phyloP scores from a whole-genome alignment of 2,888 invertebrate species.

The Latrodectus hesperus region DNA sequence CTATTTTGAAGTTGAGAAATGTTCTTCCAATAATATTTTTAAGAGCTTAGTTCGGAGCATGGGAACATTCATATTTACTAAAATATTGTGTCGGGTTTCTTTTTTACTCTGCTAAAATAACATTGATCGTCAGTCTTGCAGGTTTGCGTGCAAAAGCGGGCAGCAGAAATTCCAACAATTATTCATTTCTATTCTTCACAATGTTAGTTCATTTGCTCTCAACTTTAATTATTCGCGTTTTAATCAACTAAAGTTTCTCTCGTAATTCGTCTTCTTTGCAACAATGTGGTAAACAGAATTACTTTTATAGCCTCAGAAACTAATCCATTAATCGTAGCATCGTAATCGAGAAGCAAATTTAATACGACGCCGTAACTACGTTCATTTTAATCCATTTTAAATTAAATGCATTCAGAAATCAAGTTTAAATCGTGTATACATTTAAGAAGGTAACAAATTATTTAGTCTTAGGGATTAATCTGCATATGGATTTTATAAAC shows the following conservation, averaged over 20 bases:
- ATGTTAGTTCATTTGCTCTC: not conserved
- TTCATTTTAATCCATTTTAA: not conserved
- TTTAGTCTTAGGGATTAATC: no score
- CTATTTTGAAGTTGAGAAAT: no score
- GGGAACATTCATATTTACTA: no score
- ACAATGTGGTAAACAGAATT: not conserved
- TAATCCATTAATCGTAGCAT: not conserved
- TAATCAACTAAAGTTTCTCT: not conserved
- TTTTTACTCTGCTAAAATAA: no score
- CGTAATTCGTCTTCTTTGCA: not conserved
- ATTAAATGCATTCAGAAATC: not conserved
- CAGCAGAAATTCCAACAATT: not conserved
- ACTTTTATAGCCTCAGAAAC: not conserved
- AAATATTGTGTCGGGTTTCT: no score
- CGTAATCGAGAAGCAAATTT: not conserved
- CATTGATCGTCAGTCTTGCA: no score
- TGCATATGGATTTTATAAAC: no score
- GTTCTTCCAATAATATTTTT: no score
- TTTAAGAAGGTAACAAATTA: no score
- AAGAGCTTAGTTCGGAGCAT: no score
- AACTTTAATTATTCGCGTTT: not conserved
- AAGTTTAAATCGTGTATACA: no score
- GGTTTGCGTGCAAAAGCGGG: not conserved
- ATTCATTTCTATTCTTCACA: not conserved
- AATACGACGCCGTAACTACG: not conserved